Conservation (phyloP, 2,888 invertebrate species). For the Drosophila diplacantha region DNA sequence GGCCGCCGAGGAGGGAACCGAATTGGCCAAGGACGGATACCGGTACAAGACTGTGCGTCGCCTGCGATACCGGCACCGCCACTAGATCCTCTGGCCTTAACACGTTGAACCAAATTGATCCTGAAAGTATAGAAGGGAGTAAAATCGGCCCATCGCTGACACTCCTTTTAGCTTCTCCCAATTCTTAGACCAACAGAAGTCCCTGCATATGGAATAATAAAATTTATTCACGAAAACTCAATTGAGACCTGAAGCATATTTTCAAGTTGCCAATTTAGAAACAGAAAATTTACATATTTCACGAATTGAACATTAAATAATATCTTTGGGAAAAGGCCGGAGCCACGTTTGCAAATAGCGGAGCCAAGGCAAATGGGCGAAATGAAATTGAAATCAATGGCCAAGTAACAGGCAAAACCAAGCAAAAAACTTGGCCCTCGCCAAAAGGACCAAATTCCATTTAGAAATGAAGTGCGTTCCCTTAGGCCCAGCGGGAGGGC, state of each 20-base stretch:
- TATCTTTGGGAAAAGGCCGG: slow-evolving; percentile 18
- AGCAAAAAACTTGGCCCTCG: slow-evolving; percentile 39
- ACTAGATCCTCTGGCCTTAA: slow-evolving; percentile 58
- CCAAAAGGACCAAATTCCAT: slow-evolving; percentile 62
- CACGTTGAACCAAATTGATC: slow-evolving; percentile 71
- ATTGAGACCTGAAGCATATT: slow-evolving; percentile 3
- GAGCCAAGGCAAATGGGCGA: slow-evolving; percentile 49
- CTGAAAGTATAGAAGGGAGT: slow-evolving; percentile 57
- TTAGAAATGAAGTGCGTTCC: slow-evolving; percentile 66
- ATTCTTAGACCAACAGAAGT: slow-evolving; percentile 19
- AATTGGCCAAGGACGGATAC: slow-evolving; percentile 73
- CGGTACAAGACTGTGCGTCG: slow-evolving; percentile 75
- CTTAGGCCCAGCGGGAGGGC: slow-evolving; percentile 57
- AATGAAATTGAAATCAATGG: slow-evolving; percentile 62
- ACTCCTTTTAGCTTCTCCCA: slow-evolving; percentile 11
- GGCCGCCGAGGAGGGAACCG: slow-evolving; percentile 65
- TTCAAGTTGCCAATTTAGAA: slow-evolving; percentile 28
- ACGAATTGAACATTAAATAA: slow-evolving; percentile 62
- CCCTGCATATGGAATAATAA: slow-evolving; percentile 64
- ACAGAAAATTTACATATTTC: slow-evolving; percentile 52
- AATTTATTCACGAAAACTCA: slow-evolving; percentile 58
- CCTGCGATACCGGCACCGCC: slow-evolving; percentile 72
- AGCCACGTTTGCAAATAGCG: neutral
- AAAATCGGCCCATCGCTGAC: neutral
- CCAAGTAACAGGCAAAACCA: slow-evolving; percentile 49